Conservation (phyloP, 2,113 vertebrate genomes). For the Phalacrocorax brasilianus region DNA sequence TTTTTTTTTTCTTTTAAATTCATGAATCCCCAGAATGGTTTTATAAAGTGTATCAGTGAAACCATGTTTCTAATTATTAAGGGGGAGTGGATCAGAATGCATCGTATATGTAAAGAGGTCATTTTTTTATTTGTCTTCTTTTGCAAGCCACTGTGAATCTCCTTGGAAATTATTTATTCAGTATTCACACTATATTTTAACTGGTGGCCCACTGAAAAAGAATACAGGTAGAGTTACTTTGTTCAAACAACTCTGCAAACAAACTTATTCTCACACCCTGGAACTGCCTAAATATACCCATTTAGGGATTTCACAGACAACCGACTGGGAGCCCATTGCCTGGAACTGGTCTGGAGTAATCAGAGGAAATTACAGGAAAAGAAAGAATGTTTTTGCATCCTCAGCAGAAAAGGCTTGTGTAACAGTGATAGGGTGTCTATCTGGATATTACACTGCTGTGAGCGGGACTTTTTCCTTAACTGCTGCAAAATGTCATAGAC, state of each 20-base stretch:
- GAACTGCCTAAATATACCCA: not conserved
- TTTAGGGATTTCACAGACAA: not conserved
- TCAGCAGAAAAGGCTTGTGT: not conserved
- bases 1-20: constrained; percentile 52
- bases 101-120: constrained; percentile 13
- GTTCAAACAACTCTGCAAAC: not conserved
- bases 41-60: constrained; percentile 28
- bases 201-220: not conserved
- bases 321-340: not conserved
- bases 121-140: constrained; percentile 7
- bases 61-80: constrained; percentile 38
- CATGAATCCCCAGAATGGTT: constrained; percentile 44
- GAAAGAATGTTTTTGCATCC: not conserved
- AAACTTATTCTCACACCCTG: not conserved
- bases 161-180: constrained; percentile 15
- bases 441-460: not conserved
- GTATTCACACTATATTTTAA: not conserved
- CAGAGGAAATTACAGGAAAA: not conserved
- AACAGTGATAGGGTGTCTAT: not conserved
- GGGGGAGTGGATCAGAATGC: not conserved
- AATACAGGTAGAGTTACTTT: not conserved
- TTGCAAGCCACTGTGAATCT: not conserved
- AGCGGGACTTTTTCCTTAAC: not conserved
- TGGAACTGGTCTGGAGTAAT: not conserved
- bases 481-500: constrained; percentile 15